These are phyloP conservation scores for Melanostigma gelatinosum DNA, from an alignment of 2,113 vertebrate species.

Conservation along the genomic window DNA sequence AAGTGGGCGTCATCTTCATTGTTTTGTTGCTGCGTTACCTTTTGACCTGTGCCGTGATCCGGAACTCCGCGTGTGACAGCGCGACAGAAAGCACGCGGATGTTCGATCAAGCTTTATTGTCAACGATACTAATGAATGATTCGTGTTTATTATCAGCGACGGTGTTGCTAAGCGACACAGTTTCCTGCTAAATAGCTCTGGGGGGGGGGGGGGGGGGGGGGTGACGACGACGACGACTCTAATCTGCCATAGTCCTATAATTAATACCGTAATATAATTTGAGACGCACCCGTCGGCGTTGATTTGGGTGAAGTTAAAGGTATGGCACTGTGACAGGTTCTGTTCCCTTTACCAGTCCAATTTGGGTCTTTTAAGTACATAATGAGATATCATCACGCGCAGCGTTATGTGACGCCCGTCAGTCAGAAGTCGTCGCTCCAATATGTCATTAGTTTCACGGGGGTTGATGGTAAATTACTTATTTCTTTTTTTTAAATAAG, in stretches of 20 bases:
- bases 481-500: background rate
- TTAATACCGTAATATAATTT: slow-evolving; percentile 68
- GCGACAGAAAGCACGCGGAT: slow-evolving; percentile 28
- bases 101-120: slow-evolving; percentile 51
- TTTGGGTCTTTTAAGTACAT: slow-evolving; percentile 49
- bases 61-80: background rate
- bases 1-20: slow-evolving; percentile 23
- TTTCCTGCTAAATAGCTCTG: slow-evolving; percentile 58
- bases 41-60: slow-evolving; percentile 34
- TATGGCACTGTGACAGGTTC: slow-evolving; percentile 58
- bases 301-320: slow-evolving; percentile 44
- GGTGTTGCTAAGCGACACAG: slow-evolving; percentile 75
- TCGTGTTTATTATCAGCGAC: slow-evolving; percentile 55
- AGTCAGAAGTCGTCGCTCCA: slow-evolving; percentile 34
- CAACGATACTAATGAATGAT: slow-evolving; percentile 67
- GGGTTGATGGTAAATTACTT: slow-evolving; percentile 11
- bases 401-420: slow-evolving; percentile 42
- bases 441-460: slow-evolving; percentile 11
- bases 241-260: slow-evolving; percentile 71
- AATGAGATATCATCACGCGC: slow-evolving; percentile 49
- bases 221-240: slow-evolving; percentile 28
- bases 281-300: slow-evolving; percentile 62
- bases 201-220: slow-evolving; percentile 32
- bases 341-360: slow-evolving; percentile 39
- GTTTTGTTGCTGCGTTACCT: background rate